These are phyloP conservation scores for Caenorhabditis panamensis DNA, from an alignment of 2,888 invertebrate genomes.

Conservation along the genomic window DNA sequence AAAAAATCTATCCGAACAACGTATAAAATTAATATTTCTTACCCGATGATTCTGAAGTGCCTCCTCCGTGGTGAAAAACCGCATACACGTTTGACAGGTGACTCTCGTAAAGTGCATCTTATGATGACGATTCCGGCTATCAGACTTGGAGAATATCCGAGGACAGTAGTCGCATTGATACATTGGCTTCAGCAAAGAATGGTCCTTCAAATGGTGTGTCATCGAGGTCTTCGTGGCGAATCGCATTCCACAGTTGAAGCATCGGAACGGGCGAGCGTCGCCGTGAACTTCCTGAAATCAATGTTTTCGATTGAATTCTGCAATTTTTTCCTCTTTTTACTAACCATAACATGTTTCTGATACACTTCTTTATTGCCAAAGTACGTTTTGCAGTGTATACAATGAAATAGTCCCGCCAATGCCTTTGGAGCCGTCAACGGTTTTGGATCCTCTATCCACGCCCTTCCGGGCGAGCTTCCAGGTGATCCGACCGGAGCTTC, in stretches of 20 bases:
- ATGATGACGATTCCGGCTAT: conserved; percentile 36
- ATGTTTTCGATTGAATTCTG: background rate
- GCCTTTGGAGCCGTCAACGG: conserved; percentile 53
- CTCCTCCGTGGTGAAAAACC: conserved; percentile 51
- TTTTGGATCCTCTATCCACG: conserved; percentile 33
- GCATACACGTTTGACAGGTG: conserved; percentile 35
- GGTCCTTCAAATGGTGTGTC: conserved; percentile 59
- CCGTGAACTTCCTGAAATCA: conserved; percentile 44
- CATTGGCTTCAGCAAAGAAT: conserved; percentile 39
- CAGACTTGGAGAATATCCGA: conserved; percentile 36
- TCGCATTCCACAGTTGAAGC: conserved; percentile 61
- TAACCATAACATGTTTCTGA: conserved; percentile 49
- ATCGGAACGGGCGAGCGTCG: conserved; percentile 52
- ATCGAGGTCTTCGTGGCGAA: conserved; percentile 59
- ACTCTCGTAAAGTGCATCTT: conserved; percentile 40
- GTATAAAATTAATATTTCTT: background rate
- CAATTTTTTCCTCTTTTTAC: conserved; percentile 7
- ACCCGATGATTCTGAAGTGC: conserved; percentile 50
- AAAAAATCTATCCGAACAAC: no score
- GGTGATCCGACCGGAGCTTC: conserved; percentile 30
- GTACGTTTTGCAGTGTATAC: conserved; percentile 55
- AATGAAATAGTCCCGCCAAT: conserved; percentile 53
- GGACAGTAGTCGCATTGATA: conserved; percentile 51
- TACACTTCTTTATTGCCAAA: conserved; percentile 58
- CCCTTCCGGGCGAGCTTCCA: background rate